Base-by-base conservation (phyloP, 1,140 invertebrate species). In the Drosophila melanica region DNA sequence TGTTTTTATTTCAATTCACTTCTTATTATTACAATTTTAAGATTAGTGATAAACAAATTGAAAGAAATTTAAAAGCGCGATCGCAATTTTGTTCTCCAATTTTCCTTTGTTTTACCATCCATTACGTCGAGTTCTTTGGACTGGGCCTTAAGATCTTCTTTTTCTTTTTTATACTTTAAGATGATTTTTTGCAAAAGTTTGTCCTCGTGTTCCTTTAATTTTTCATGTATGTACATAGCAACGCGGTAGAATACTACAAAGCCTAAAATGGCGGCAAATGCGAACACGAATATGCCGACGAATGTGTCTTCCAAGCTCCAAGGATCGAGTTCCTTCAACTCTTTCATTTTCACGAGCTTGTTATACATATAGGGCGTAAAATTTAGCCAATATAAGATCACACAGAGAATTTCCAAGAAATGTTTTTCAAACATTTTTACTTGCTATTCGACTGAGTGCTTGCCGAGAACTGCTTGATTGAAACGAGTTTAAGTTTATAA, bases 371-470 rank as follows among this genome's bases (percentile, higher is more conserved):
- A 33, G 8, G 55, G 55, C 10, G 14, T 33, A 18, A 30, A 44
- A 9, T 10, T 11, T 12, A 30, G 4, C 41, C 55, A 58, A 58
- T 58, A 58, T 7, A 30, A 42, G 23, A 44, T 42, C 10, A 44
- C 9, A 3, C 44, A 10, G 1, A 58, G 18, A 12, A 44, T 9
- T 44, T 58, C 55, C 41, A 33, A 12, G 12, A 58, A 44, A 11
- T 30, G 30, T n/a, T 12, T 58, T 11, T 58, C 41, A 16, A 58
- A 44, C 55, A 58, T 58, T 11, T 9, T 12, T 30, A 18, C 23
- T 30, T 58, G 41, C 23, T 33, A 14, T 11, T n/a, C n/a, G 16
- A 3, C 14, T 33, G 55, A 44, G 14, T 4, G 23, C 44, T 18
- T 33, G 10, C 41, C 16, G 7, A 1, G 1, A 16, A 44, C 55